Evolutionary conservation across 2,888 invertebrate species (phyloP).

Genomic region (Rotaria macrura): DNA sequence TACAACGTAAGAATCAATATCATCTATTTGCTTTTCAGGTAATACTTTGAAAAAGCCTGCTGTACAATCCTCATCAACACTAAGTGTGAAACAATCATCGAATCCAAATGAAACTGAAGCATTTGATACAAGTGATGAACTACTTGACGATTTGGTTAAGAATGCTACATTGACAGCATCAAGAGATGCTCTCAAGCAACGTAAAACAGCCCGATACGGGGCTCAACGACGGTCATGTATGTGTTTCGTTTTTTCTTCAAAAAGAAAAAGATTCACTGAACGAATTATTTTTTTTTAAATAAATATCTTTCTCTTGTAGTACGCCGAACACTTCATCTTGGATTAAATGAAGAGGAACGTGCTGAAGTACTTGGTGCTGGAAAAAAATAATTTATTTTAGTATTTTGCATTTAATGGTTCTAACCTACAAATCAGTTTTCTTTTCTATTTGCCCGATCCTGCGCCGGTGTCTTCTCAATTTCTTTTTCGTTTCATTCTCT

Average conservation of each 20-base stretch:
- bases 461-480: background rate
- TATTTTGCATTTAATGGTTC: background rate
- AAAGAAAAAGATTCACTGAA: no score
- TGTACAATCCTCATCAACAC: background rate
- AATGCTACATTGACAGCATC: background rate
- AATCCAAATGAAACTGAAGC: background rate
- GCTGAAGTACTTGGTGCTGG: background rate
- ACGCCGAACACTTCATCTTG: slow-evolving; percentile 1
- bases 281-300: no score
- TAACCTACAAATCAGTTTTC: background rate
- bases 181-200: background rate
- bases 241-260: no score
- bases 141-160: slow-evolving; percentile 4
- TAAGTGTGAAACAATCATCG: background rate
- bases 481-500: background rate
- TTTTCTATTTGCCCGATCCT: background rate
- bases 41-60: background rate
- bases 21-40: background rate
- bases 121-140: slow-evolving; percentile 16
- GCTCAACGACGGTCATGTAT: background rate
- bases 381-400: background rate
- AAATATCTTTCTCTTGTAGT: background rate
- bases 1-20: no score
- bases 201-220: slow-evolving; percentile 2
- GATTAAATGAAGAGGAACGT: slow-evolving; percentile 16